Base-by-base conservation (phyloP, 2,888 invertebrate genomes). In the Ernsta delagoae region DNA sequence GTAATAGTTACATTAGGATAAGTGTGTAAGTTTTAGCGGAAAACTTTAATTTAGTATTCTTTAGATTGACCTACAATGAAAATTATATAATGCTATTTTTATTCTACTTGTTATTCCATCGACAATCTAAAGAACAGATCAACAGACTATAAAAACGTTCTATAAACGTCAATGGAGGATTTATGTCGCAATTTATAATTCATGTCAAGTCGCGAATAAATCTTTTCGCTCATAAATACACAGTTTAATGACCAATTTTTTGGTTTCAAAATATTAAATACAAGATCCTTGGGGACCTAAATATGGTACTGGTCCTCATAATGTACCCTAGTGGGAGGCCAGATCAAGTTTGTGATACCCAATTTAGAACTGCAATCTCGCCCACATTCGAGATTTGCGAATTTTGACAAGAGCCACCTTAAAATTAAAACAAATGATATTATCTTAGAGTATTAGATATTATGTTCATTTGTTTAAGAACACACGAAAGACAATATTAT, bases 361-460 rank as follows among this genome's bases (percentile, higher is more conserved):
- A 48, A 60, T 73, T 71, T 70, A 71, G 70, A 72, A 71, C 70
- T 74, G 75, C 75, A 74, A 70, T 60, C 53, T 59, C 65, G 56
- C 74, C 74, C 65, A 74, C 74, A 63, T 73, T 60, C 3, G 34
- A 54, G 36, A 41, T 48, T 68, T 36, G 64, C 67, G 31, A 54
- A 54, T 67, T 61, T 56, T 61, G 45, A 67, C 31, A 43, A 54
- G 11, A 41, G 12, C 11, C 60, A 56, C 3, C 34, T 24, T 24
- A 24, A 3, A 24, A 24, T 24, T 24, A 24, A 24, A 24, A 24
- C 1, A 24, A 24, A 24, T 24, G 24, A n/a, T n/a, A n/a, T n/a
- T n/a, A n/a, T n/a, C n/a, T n/a, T n/a, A n/a, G n/a, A n/a, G n/a
- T n/a, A n/a, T n/a, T n/a, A n/a, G n/a, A n/a, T n/a, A 24, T 24